Evolutionary conservation across 1,140 invertebrate genomes (phyloP).

Genomic region (Euborellia annulipes): DNA sequence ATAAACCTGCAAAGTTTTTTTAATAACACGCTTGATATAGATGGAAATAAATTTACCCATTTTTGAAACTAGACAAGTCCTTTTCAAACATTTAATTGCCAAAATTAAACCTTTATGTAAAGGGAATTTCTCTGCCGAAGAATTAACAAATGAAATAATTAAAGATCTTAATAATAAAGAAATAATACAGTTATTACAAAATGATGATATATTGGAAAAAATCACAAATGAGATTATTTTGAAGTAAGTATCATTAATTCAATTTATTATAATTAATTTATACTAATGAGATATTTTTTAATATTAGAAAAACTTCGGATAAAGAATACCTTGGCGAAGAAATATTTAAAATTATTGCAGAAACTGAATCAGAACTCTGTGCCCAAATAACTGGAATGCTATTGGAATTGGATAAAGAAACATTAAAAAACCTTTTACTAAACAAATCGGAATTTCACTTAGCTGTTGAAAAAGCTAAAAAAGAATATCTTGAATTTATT

Average conservation of each 20-base stretch:
- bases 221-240: constrained; percentile 5
- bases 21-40: too few relatives aligned
- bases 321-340: constrained; percentile 14
- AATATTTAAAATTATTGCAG: constrained; percentile 10
- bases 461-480: constrained; percentile 14
- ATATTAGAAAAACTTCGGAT: constrained; percentile 4
- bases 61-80: constrained; percentile 12
- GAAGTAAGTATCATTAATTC: constrained; percentile 1
- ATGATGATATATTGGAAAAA: constrained; percentile 7
- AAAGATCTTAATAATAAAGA: constrained; percentile 9
- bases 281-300: not conserved
- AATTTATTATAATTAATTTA: not conserved
- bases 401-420: constrained; percentile 12
- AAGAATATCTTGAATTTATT: constrained; percentile 12
- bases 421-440: constrained; percentile 10
- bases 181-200: constrained; percentile 9
- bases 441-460: constrained; percentile 7
- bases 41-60: constrained; percentile 14
- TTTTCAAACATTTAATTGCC: constrained; percentile 10
- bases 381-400: constrained; percentile 17
- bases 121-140: constrained; percentile 2
- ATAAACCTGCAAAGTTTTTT: too few relatives aligned
- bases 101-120: constrained; percentile 6
- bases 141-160: constrained; percentile 9
- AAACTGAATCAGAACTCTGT: constrained; percentile 13